Evolutionary conservation across 2,797 vertebrate species (phyloP).

Genomic region (Hapalemur alaotrensis): DNA sequence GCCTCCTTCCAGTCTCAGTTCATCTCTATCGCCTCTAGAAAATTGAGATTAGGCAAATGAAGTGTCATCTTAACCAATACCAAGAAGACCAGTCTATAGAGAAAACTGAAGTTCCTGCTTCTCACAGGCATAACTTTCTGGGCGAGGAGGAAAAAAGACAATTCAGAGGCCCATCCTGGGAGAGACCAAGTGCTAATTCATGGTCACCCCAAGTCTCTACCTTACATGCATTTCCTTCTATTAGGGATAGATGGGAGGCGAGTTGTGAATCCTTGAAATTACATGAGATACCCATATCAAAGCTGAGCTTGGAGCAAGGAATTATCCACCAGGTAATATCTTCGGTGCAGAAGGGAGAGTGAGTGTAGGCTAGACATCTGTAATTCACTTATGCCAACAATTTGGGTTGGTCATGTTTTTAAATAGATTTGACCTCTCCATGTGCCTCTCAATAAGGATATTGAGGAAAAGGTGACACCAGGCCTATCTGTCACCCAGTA

Average conservation of each 20-base stretch:
- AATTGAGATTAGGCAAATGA: not conserved
- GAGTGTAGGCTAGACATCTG: not conserved
- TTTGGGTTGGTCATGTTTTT: not conserved
- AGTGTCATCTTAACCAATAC: not conserved
- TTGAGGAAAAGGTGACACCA: not conserved
- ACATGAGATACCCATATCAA: not conserved
- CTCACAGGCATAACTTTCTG: not conserved
- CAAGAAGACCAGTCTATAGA: not conserved
- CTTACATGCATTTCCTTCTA: not conserved
- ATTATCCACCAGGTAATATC: not conserved
- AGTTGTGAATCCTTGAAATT: constrained; percentile 6
- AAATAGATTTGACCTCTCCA: not conserved
- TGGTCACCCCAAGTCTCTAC: not conserved
- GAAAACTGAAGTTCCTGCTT: not conserved
- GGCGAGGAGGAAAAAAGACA: not conserved
- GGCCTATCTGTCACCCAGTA: not conserved
- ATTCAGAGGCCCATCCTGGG: not conserved
- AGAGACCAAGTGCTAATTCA: not conserved
- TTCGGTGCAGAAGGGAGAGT: not conserved
- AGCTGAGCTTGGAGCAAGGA: not conserved
- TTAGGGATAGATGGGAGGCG: not conserved
- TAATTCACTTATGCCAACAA: not conserved
- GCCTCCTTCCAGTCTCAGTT: not conserved
- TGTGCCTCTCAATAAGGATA: not conserved
- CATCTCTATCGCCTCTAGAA: not conserved